These are phyloP conservation scores for Pollenia labialis DNA, from an alignment of 2,888 invertebrate genomes.

Conservation along the genomic window DNA sequence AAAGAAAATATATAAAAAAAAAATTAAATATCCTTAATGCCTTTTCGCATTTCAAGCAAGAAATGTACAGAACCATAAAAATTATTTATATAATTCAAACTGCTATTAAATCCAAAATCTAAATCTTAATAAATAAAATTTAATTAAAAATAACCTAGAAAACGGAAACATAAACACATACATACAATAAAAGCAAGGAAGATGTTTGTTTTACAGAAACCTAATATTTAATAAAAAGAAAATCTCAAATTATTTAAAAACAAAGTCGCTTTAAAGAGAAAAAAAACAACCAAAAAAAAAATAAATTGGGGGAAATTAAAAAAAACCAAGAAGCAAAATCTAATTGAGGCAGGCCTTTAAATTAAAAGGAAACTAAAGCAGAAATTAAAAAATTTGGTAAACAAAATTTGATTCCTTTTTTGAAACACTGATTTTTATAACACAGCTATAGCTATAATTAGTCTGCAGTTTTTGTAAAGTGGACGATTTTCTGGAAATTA, in stretches of 20 bases:
- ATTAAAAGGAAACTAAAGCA: constrained; percentile 24
- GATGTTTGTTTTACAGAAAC: not conserved
- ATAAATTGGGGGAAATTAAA: not conserved
- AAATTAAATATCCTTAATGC: no score
- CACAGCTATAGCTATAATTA: no score
- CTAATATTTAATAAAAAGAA: not conserved
- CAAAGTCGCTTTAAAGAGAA: not conserved
- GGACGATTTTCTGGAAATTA: no score
- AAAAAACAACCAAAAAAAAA: not conserved
- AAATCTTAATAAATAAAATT: constrained; percentile 29
- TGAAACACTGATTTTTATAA: no score
- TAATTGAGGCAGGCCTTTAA: not conserved
- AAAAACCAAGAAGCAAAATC: not conserved
- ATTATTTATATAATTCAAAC: not conserved
- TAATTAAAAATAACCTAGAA: constrained; percentile 46
- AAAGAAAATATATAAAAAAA: not conserved
- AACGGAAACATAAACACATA: constrained; percentile 13
- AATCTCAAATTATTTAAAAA: not conserved
- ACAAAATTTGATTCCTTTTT: not conserved
- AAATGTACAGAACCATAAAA: constrained; percentile 15
- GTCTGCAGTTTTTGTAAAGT: no score
- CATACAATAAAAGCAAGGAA: constrained; percentile 14
- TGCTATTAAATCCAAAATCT: constrained; percentile 22
- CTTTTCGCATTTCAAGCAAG: not conserved
- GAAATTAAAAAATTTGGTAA: constrained; percentile 11